Evolutionary conservation across 2,888 invertebrate species (phyloP).

Genomic region (Polietes domitor): DNA sequence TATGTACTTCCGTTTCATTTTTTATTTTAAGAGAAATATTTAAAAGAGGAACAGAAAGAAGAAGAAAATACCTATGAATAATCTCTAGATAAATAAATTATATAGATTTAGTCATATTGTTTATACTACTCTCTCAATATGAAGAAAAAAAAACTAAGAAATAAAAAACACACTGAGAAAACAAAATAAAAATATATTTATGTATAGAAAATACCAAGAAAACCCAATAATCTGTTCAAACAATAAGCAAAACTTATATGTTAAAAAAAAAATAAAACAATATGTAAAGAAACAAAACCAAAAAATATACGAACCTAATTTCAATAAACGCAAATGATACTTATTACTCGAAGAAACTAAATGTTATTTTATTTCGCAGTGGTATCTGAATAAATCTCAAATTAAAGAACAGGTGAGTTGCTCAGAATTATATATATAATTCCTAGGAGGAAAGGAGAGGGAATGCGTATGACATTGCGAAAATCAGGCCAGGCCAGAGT

Average conservation of each 20-base stretch:
- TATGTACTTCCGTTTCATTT: neutral
- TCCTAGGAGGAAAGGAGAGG: too few relatives aligned
- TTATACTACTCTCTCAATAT: conserved; percentile 14
- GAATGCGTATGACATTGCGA: too few relatives aligned
- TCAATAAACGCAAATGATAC: conserved; percentile 37
- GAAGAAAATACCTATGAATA: conserved; percentile 1
- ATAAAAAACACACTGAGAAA: too few relatives aligned
- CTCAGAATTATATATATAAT: too few relatives aligned
- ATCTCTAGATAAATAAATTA: conserved; percentile 38
- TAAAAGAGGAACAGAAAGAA: neutral
- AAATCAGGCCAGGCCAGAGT: too few relatives aligned
- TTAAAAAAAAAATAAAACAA: conserved; percentile 7
- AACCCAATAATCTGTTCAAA: neutral
- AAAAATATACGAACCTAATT: conserved; percentile 18
- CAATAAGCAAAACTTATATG: conserved; percentile 1
- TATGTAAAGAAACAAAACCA: conserved; percentile 26
- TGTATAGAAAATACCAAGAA: neutral
- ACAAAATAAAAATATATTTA: conserved; percentile 18
- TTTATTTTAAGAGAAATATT: conserved; percentile 10
- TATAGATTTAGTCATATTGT: conserved; percentile 24
- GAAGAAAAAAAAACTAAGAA: neutral
- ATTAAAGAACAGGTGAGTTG: too few relatives aligned
- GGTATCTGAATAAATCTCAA: too few relatives aligned
- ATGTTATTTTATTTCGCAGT: neutral
- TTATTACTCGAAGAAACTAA: neutral